These are phyloP conservation scores for Atherinosoma microstoma DNA, from an alignment of 2,797 vertebrate species.

Conservation along the genomic window DNA sequence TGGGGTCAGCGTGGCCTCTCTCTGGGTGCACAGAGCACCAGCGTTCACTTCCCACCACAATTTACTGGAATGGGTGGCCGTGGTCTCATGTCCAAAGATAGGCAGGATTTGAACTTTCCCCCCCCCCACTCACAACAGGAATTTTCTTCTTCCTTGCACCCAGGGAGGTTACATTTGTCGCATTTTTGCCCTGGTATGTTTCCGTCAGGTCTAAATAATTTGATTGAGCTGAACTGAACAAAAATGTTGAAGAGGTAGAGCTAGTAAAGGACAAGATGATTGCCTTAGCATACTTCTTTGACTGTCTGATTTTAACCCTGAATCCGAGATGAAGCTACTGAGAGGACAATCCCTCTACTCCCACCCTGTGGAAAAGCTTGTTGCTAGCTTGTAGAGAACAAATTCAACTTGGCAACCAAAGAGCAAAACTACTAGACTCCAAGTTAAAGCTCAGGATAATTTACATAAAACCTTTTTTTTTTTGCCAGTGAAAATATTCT, in stretches of 20 bases:
- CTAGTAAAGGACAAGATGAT: conserved; percentile 16
- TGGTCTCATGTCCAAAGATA: conserved; percentile 49
- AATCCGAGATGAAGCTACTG: conserved; percentile 41
- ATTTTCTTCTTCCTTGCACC: not conserved
- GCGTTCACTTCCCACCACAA: conserved; percentile 58
- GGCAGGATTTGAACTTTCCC: conserved; percentile 5
- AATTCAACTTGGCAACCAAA: not conserved
- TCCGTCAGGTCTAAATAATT: not conserved
- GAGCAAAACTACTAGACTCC: not conserved
- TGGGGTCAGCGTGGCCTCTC: conserved; percentile 76
- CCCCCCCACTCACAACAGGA: not conserved
- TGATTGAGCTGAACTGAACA: not conserved
- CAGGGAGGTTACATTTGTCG: not conserved
- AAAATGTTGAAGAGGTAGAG: conserved; percentile 9
- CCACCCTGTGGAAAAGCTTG: conserved; percentile 59
- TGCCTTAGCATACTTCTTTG: conserved; percentile 29
- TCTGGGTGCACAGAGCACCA: conserved; percentile 60
- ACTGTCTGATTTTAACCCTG: conserved; percentile 17
- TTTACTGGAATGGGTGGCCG: conserved; percentile 59
- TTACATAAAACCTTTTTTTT: not conserved
- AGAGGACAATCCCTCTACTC: conserved; percentile 47
- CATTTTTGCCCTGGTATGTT: not conserved
- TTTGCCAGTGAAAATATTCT: not conserved
- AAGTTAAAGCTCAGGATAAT: not conserved
- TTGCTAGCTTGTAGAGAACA: not conserved